Base-by-base conservation (phyloP, 2,888 invertebrate species). In the Geophilus truncorum region DNA sequence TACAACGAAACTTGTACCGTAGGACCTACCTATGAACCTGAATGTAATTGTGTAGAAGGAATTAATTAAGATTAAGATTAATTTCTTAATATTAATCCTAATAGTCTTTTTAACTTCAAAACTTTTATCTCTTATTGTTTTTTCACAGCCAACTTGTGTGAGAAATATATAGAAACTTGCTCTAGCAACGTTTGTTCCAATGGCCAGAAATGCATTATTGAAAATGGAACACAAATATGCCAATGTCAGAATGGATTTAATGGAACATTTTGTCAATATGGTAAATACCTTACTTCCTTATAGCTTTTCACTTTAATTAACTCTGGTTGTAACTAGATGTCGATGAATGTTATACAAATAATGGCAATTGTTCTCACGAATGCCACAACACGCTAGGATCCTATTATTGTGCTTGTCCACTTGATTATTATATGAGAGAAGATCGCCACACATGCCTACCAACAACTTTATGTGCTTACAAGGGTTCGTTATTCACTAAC, bases 1-100 rank as follows among this genome's bases (percentile, higher is more conserved):
- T 90, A 91, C 84, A 88, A 88, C 62, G 91, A 89, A 0, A 85
- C 85, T 0, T 91, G 91, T 83, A 80, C 75, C 9, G 12, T 32
- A 30, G 9, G 7, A 18, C 1, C 28, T 15, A 62, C 57, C 0
- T 23, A 45, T 12, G 75, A 36, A 21, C 15, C 25, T 25, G 51
- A 1, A 15, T 80, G 80, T 21, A 9, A 15, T 9, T 80, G 80
- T 32, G 12, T 23, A 5, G 36, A 30, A 18, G 80, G 80, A 3
- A 32, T 32, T n/a, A n/a, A n/a, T n/a, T n/a, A n/a, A n/a, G n/a
- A n/a, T n/a, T n/a, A n/a, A n/a, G n/a, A n/a, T n/a, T n/a, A n/a
- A n/a, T n/a, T n/a, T n/a, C n/a, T n/a, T n/a, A n/a, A n/a, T n/a
- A n/a, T n/a, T n/a, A n/a, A n/a, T n/a, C n/a, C n/a, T n/a, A n/a